Percentiles rank a stretch among this genome's conserved stretches.
Evolutionary conservation across 2,797 vertebrate genomes (phyloP).

Genomic region (Ciconia nigra): DNA sequence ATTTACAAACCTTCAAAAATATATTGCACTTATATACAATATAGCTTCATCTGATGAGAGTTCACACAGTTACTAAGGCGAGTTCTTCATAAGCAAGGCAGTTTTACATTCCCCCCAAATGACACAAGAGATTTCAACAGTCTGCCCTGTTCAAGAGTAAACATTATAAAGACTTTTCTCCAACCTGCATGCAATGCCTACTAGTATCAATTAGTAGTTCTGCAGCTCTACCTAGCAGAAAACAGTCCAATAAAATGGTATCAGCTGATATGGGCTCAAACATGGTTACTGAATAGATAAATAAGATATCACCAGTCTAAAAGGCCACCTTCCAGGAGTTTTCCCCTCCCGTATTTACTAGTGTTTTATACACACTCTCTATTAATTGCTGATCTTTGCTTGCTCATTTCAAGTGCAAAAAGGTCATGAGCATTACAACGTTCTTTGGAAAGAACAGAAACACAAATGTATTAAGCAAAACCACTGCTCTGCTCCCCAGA

Average conservation of each 20-base stretch:
- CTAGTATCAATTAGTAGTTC: background rate
- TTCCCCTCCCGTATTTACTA: background rate
- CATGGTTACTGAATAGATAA: conserved; percentile 10
- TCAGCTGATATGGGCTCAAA: conserved; percentile 11
- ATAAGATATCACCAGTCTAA: conserved; percentile 15
- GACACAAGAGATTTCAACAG: conserved; percentile 31
- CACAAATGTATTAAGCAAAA: background rate
- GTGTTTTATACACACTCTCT: conserved; percentile 11
- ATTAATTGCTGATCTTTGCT: background rate
- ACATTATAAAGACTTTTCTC: conserved; percentile 40
- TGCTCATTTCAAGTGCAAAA: conserved; percentile 43
- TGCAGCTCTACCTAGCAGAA: conserved; percentile 15
- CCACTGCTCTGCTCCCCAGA: conserved; percentile 36
- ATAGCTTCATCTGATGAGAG: conserved; percentile 63
- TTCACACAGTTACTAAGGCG: conserved; percentile 48
- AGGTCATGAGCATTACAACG: background rate
- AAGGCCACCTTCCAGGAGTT: conserved; percentile 44
- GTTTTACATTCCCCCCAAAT: background rate
- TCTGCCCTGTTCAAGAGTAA: conserved; percentile 52
- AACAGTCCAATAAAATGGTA: conserved; percentile 18
- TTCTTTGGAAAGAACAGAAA: conserved; percentile 23
- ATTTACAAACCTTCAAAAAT: conserved; percentile 79
- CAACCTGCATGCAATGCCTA: conserved; percentile 24
- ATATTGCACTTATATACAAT: conserved; percentile 80
- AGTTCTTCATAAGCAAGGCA: conserved; percentile 73